Evolutionary conservation across 1,140 invertebrate genomes (phyloP), one percentile per base, ranked within the genome.

Genomic region (Neuroterus valhalla): DNA sequence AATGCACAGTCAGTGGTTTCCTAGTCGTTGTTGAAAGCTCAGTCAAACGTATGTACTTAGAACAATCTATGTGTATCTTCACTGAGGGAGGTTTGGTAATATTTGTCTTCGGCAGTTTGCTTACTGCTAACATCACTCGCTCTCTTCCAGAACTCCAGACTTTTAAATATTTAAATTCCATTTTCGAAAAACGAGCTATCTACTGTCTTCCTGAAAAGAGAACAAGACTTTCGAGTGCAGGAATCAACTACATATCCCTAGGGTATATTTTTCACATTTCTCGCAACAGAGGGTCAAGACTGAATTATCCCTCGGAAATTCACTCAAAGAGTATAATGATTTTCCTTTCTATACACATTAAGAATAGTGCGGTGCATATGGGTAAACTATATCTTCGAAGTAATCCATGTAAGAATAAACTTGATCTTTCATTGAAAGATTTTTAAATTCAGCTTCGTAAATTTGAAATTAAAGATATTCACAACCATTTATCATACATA

Each of bases 111-210:
- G 46, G 70, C 71, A 75, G 75, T 81, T 78, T 81, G 75, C 79
- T 81, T 77, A 75, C 75, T 69, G 75, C 77, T 71, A 78, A 81
- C 77, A 77, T 73, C 77, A 77, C 74, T 71, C 68, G 66, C 75
- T 76, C 66, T 46, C 77, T 78, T 78, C 31, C 31, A 69, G 75
- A 68, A 78, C 77, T 78, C 72, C 70, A 21, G 46, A 52, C 31
- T 69, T 75, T 78, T 68, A 81, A 80, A 77, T 78, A 81, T 81
- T 81, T 77, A 81, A 81, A 78, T 81, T 78, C 70, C 77, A 78
- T 77, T 81, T 81, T 75, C 76, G 74, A 76, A 55, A 62, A 62
- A 62, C 55, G 55, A 62, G 55, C 55, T 70, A 70, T 46, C 43
- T 17, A 45, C 66, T 46, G 43, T 68, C 19, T 68, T 46, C 21